Base-by-base conservation (phyloP, 2,888 invertebrate species). In the Entomobrya multifasciata region DNA sequence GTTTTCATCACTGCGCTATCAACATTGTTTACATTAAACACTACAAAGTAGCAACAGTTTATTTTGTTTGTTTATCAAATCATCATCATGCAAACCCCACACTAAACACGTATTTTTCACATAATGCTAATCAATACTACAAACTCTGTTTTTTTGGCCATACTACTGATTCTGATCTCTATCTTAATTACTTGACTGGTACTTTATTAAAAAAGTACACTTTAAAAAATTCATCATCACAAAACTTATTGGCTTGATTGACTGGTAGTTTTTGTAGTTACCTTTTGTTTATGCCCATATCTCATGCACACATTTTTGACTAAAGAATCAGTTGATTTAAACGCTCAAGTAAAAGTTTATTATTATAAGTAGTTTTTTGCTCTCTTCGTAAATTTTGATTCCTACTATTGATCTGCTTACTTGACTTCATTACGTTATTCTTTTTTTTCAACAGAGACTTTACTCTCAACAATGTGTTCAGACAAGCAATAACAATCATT, bases 101-200 rank as follows among this genome's bases (percentile, higher is more conserved):
- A 15, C 13, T 30, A 6, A 62, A 25, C 6, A 57, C 8, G n/a
- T n/a, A 57, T 25, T 22, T 0, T 57, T 15, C 30, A 49, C 72
- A 20, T 27, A 49, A 8, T 11, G 17, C 30, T 52, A 27, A 72
- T 72, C 17, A 72, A 17, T 10, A 49, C 25, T 20, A 27, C 25
- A 70, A 72, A 72, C 6, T 25, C 25, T 70, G 44, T 47, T 52
- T 72, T 25, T 72, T 36, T 70, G 47, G 27, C 8, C 36, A 6
- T 36, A 36, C 36, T 36, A 36, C 4, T 36, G 8, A 36, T 72
- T 49, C 22, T 25, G 52, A 72, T 72, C 52, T 49, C 49, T 49
- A 72, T 72, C 72, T 72, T 52, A 72, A 72, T 72, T 47, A 72
- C 27, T 72, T 27, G 72, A 27, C 49, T 72, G 20, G 60, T 60